phyloP scores from a whole-genome alignment of 2,888 invertebrate species.

The Hymenopus coronatus region DNA sequence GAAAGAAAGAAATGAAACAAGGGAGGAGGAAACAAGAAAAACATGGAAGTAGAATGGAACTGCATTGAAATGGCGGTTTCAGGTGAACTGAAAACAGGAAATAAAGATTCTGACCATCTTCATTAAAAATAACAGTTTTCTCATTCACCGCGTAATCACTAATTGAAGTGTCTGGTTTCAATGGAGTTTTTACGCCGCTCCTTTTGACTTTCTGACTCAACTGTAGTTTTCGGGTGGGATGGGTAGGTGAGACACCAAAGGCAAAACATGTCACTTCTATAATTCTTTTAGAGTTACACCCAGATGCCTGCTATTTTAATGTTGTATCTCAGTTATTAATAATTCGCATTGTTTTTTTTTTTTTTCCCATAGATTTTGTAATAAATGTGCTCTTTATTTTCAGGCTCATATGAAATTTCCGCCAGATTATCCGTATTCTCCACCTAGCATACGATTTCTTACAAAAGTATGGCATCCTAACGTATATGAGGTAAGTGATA shows the following conservation, averaged over 20 bases:
- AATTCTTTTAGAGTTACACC: too few species aligned
- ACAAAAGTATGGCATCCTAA: slow-evolving; percentile 99
- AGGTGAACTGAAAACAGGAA: neutral
- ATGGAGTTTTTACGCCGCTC: neutral
- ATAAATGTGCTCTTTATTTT: slow-evolving; percentile 47
- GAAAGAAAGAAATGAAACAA: neutral
- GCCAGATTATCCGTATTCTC: slow-evolving; percentile 97
- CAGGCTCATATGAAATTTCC: slow-evolving; percentile 99
- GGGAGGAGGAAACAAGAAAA: neutral
- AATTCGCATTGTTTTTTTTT: too few species aligned
- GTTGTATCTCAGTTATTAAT: neutral
- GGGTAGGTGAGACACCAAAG: too few species aligned
- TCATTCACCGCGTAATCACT: neutral
- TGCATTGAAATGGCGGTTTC: neutral
- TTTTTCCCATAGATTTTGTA: neutral
- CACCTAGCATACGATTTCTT: slow-evolving; percentile 94
- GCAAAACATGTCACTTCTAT: too few species aligned
- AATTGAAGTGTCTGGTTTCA: neutral
- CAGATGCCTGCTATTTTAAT: too few species aligned
- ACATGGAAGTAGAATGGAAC: neutral
- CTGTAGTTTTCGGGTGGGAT: neutral
- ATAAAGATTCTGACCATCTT: neutral
- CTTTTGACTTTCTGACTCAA: neutral
- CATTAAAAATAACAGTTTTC: neutral
- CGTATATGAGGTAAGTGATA: slow-evolving; percentile 90